These are phyloP conservation scores for Drosophila santomea DNA, from an alignment of 1,140 invertebrate species.

Conservation along the genomic window DNA sequence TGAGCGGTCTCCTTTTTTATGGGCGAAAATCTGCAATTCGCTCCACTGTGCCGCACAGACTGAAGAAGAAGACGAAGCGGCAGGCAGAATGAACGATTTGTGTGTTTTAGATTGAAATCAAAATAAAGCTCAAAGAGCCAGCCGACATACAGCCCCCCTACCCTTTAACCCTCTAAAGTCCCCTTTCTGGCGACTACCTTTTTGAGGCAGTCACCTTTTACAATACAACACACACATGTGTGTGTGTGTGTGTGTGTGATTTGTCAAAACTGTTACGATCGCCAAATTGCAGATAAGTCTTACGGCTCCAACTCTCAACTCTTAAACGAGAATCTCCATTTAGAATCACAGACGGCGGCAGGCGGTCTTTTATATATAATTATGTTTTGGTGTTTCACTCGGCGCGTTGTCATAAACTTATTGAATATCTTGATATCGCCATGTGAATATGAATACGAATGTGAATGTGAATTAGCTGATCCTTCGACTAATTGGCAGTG, in stretches of 20 bases:
- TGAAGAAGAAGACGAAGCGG: constrained; percentile 4
- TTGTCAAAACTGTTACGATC: constrained; percentile 84
- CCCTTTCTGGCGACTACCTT: constrained; percentile 15
- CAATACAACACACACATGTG: constrained; percentile 1
- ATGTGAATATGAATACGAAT: constrained; percentile 35
- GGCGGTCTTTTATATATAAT: constrained; percentile 35
- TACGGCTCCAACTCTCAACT: not conserved
- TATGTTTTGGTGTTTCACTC: constrained; percentile 28
- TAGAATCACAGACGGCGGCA: constrained; percentile 22
- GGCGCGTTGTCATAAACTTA: constrained; percentile 66
- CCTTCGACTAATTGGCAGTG: constrained; percentile 49
- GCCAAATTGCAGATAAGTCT: constrained; percentile 76
- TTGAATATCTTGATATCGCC: constrained; percentile 69
- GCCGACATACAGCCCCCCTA: constrained; percentile 41
- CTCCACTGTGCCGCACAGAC: constrained; percentile 47
- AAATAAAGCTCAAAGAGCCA: constrained; percentile 75
- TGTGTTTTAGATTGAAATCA: constrained; percentile 84
- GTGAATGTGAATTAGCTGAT: constrained; percentile 46
- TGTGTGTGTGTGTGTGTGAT: constrained; percentile 64
- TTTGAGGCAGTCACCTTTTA: constrained; percentile 25
- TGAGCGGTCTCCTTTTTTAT: constrained; percentile 1
- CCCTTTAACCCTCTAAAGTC: not conserved
- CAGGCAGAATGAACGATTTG: constrained; percentile 80
- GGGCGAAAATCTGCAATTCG: constrained; percentile 14
- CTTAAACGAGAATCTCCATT: constrained; percentile 3